Evolutionary conservation across 2,888 invertebrate genomes (phyloP).

Genomic region (Conops quadrifasciatus): DNA sequence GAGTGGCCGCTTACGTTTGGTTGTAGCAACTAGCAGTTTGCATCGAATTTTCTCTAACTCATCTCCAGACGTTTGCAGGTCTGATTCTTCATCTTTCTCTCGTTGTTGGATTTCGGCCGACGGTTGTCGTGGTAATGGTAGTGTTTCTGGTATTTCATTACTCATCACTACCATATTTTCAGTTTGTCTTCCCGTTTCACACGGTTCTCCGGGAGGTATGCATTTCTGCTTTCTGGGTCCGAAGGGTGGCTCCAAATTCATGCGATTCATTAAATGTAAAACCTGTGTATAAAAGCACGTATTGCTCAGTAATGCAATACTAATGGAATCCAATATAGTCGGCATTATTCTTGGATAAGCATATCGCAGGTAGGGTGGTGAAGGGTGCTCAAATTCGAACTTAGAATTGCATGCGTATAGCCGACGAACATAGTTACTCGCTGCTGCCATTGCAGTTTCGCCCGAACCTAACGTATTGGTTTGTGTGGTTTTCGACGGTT

Average conservation of each 20-base stretch:
- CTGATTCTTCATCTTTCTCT: slow-evolving; percentile 52
- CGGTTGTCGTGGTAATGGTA: not conserved
- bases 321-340: slow-evolving; percentile 79
- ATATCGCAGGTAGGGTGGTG: slow-evolving; percentile 79
- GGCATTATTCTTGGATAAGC: slow-evolving; percentile 81
- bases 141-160: not conserved
- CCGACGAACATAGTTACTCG: slow-evolving; percentile 69
- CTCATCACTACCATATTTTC: not conserved
- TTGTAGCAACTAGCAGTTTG: slow-evolving; percentile 32
- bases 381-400: slow-evolving; percentile 77
- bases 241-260: slow-evolving; percentile 90
- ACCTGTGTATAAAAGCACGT: slow-evolving; percentile 86
- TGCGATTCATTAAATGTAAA: slow-evolving; percentile 93
- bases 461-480: not conserved
- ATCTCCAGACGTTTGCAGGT: slow-evolving; percentile 61
- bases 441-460: slow-evolving; percentile 57
- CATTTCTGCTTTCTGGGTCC: slow-evolving; percentile 56
- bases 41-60: slow-evolving; percentile 44
- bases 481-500: slow-evolving; percentile 13
- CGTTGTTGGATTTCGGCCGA: not conserved
- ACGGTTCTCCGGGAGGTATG: slow-evolving; percentile 32
- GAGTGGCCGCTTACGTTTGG: slow-evolving; percentile 41
- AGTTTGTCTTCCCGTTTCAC: slow-evolving; percentile 55
- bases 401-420: slow-evolving; percentile 70
- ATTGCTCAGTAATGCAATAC: slow-evolving; percentile 76